Evolutionary conservation across 2,797 vertebrate genomes (phyloP).

Genomic region (Acanthornis magna): DNA sequence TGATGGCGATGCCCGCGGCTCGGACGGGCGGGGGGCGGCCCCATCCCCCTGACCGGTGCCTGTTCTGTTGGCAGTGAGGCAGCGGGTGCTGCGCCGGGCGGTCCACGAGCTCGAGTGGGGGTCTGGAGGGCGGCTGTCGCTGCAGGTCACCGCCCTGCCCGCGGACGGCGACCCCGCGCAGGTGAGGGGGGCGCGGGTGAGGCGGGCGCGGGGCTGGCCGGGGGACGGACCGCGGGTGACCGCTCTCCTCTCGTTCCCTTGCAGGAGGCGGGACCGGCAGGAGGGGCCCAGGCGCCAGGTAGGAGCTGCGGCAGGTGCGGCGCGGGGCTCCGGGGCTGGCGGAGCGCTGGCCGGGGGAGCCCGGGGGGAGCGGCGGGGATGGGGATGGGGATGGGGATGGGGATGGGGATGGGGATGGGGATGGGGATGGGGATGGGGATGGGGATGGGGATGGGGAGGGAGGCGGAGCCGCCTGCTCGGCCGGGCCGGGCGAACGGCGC

Average conservation of each 20-base stretch:
- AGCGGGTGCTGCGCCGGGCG: conserved; percentile 54
- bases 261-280: conserved; percentile 24
- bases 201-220: neutral
- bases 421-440: too few relatives aligned
- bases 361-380: neutral
- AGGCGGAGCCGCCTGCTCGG: neutral
- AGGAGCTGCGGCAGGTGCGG: neutral
- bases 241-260: neutral
- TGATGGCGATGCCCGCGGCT: neutral
- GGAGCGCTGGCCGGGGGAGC: neutral
- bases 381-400: too few relatives aligned
- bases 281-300: conserved; percentile 34
- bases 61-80: conserved; percentile 45
- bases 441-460: neutral
- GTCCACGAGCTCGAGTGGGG: conserved; percentile 58
- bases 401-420: neutral
- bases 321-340: neutral
- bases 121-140: conserved; percentile 24
- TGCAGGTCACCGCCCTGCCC: conserved; percentile 38
- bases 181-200: neutral
- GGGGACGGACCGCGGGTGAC: neutral
- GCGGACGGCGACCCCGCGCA: neutral
- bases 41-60: neutral
- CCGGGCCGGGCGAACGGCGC: neutral
- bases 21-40: neutral